Conservation (phyloP, 2,797 vertebrate species). For the Anguilla obscura region DNA sequence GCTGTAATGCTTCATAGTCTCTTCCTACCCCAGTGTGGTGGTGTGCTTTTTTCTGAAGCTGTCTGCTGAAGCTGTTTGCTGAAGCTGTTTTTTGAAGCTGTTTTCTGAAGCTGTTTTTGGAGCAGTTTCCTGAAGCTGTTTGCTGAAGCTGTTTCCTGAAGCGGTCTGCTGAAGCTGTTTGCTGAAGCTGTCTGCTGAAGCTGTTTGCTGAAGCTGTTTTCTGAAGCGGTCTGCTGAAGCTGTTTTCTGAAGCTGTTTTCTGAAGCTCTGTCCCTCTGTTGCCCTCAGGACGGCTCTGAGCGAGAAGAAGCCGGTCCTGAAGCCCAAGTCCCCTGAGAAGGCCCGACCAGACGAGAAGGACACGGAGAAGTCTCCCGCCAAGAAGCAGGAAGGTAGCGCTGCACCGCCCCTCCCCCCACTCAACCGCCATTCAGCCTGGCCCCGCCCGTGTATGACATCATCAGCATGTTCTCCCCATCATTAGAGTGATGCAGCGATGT, state of each 20-base stretch:
- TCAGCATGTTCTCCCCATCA: neutral
- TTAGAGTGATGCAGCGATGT: neutral
- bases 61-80: neutral
- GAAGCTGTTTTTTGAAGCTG: neutral
- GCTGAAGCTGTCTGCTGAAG: neutral
- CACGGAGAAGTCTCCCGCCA: slow-evolving; percentile 91
- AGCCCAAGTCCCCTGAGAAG: slow-evolving; percentile 96
- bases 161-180: neutral
- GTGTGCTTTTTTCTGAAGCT: neutral
- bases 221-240: neutral
- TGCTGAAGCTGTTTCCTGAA: neutral
- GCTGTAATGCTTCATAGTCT: neutral
- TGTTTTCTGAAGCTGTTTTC: neutral
- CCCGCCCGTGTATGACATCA: neutral
- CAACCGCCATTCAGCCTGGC: neutral
- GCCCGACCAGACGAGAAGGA: slow-evolving; percentile 93
- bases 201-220: neutral
- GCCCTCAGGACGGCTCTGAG: slow-evolving; percentile 87
- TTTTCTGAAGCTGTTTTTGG: neutral
- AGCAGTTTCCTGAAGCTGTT: too few relatives aligned
- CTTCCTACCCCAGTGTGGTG: neutral
- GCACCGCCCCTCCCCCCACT: neutral
- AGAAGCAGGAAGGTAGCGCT: slow-evolving; percentile 87
- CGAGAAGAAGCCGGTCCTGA: slow-evolving; percentile 93
- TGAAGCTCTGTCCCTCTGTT: neutral